phyloP scores from a whole-genome alignment of 2,113 vertebrate species.

The Bagarius yarrelli region DNA sequence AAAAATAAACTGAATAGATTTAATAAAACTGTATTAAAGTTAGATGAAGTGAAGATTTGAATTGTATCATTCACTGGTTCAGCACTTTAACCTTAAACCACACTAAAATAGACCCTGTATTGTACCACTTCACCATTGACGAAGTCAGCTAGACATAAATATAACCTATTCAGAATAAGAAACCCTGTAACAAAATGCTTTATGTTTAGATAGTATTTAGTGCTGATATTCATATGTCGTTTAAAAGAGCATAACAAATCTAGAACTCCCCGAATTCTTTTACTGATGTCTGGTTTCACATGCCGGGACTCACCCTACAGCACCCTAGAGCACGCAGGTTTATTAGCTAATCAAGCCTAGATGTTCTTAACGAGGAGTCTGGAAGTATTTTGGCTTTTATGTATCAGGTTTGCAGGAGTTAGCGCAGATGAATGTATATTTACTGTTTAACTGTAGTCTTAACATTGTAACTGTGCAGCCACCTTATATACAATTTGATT shows the following conservation, averaged over 20 bases:
- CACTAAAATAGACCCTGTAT: conserved; percentile 20
- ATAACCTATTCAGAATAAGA: background rate
- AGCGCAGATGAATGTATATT: background rate
- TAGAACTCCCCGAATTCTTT: background rate
- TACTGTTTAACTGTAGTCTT: background rate
- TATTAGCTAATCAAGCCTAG: background rate
- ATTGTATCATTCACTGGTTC: too few species aligned
- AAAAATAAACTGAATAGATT: too few species aligned
- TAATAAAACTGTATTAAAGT: too few species aligned
- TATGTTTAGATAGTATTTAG: background rate
- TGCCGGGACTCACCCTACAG: background rate
- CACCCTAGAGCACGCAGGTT: background rate
- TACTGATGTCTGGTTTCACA: background rate
- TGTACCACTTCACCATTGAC: conserved; percentile 9
- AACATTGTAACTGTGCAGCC: background rate
- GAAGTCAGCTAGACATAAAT: conserved; percentile 28
- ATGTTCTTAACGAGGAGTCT: background rate
- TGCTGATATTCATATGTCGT: background rate
- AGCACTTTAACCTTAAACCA: too few species aligned
- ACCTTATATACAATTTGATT: background rate
- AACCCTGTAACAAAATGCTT: background rate
- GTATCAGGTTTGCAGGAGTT: background rate
- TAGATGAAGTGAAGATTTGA: too few species aligned
- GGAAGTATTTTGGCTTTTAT: background rate
- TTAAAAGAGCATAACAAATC: background rate